A percentile compares a stretch with the other conserved stretches of the same genome.
Conservation (phyloP, 2,113 vertebrate species). For the Macaca nemestrina region DNA sequence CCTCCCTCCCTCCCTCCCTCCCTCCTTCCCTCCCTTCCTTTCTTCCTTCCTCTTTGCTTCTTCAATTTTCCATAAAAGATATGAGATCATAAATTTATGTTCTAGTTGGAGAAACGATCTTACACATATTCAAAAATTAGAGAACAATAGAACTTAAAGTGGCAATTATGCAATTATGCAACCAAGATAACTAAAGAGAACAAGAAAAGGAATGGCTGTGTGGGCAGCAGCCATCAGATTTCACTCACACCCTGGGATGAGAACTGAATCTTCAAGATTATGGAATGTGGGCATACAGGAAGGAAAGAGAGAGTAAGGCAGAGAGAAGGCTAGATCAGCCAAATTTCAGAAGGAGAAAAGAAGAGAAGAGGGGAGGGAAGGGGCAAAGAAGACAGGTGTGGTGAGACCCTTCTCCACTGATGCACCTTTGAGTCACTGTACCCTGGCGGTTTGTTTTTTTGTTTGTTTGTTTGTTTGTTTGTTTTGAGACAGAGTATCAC, state of each 20-base stretch:
- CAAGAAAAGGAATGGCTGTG: not conserved
- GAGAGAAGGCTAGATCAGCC: not conserved
- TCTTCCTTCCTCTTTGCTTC: not conserved
- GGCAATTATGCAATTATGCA: not conserved
- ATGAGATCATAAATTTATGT: not conserved
- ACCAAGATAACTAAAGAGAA: not conserved
- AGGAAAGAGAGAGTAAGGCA: not conserved
- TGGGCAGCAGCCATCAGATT: not conserved
- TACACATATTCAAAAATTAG: not conserved
- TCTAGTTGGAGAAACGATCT: not conserved
- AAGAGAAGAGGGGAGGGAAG: not conserved
- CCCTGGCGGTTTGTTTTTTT: not conserved
- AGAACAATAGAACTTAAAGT: not conserved
- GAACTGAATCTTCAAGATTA: not conserved
- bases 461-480: too few species aligned
- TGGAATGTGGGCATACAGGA: not conserved
- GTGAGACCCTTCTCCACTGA: too few species aligned
- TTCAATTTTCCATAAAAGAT: not conserved
- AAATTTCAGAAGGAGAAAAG: not conserved
- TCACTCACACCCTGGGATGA: not conserved
- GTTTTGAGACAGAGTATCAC: too few species aligned
- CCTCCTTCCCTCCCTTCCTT: fast-evolving
- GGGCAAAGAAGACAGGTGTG: too few species aligned
- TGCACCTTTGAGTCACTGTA: not conserved
- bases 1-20: too few species aligned